Percentiles rank a stretch among this genome's conserved stretches.
phyloP scores from a whole-genome alignment of 2,113 vertebrate species.

The Pedetes capensis region DNA sequence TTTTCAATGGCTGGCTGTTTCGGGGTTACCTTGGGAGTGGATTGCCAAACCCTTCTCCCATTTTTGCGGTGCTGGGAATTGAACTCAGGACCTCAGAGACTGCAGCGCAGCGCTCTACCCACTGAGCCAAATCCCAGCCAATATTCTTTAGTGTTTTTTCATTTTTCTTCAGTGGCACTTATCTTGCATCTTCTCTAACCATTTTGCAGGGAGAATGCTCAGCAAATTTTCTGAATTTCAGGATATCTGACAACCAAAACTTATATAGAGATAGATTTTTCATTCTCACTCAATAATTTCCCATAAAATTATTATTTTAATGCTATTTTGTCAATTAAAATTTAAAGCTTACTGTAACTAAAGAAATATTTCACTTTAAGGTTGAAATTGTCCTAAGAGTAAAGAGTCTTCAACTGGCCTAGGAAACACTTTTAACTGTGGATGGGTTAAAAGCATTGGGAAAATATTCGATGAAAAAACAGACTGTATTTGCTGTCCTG shows the following conservation, averaged over 20 bases:
- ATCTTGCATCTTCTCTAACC: not conserved
- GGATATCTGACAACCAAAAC: not conserved
- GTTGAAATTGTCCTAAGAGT: not conserved
- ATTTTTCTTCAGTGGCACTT: not conserved
- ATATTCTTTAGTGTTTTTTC: not conserved
- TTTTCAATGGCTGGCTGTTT: no score
- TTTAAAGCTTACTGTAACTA: not conserved
- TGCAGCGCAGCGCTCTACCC: no score
- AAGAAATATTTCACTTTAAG: not conserved
- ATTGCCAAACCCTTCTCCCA: no score
- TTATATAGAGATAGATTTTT: not conserved
- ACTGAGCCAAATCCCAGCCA: no score
- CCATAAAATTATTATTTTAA: not conserved
- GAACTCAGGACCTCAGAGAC: no score
- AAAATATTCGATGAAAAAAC: constrained; percentile 47
- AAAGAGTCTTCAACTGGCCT: not conserved
- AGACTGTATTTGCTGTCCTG: constrained; percentile 1
- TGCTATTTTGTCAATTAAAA: not conserved
- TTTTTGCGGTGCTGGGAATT: no score
- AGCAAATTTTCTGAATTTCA: not conserved
- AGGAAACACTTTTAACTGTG: constrained; percentile 33
- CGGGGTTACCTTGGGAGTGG: no score
- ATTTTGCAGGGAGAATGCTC: not conserved
- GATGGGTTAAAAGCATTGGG: constrained; percentile 25
- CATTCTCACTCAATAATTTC: not conserved